Evolutionary conservation across 1,140 invertebrate species (phyloP).

Genomic region (Leptinotarsa undecemlineata): DNA sequence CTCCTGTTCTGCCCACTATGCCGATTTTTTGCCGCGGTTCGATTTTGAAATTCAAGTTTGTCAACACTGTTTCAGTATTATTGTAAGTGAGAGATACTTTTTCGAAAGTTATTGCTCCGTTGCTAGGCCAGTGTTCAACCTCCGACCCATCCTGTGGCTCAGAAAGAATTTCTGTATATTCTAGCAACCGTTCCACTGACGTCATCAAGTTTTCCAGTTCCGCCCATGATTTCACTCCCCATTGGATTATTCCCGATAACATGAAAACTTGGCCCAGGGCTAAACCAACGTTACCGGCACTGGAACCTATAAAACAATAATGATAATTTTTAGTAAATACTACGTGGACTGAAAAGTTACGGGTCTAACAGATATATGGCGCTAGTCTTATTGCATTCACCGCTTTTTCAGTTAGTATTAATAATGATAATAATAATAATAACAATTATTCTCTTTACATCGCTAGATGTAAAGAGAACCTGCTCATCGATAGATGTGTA

Average conservation of each 20-base stretch:
- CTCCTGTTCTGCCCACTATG: conserved; percentile 57
- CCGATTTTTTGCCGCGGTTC: conserved; percentile 64
- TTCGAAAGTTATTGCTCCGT: conserved; percentile 55
- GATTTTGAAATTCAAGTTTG: conserved; percentile 66
- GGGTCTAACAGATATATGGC: no score
- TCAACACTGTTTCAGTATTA: conserved; percentile 66
- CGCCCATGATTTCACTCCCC: conserved; percentile 69
- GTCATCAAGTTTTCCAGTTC: conserved; percentile 87
- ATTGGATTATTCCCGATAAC: conserved; percentile 58
- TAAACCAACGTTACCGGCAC: conserved; percentile 62
- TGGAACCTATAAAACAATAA: conserved; percentile 35
- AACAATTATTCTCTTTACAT: no score
- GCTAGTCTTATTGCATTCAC: no score
- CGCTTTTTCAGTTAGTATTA: no score
- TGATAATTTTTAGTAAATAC: background rate
- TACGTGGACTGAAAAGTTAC: no score
- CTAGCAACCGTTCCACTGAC: conserved; percentile 71
- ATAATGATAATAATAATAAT: no score
- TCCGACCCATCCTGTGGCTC: conserved; percentile 74
- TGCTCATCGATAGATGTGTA: no score
- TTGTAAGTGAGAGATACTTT: conserved; percentile 70
- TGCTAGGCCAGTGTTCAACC: conserved; percentile 57
- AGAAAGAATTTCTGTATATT: conserved; percentile 72
- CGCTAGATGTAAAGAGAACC: no score
- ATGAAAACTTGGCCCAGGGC: conserved; percentile 60